phyloP scores from a whole-genome alignment of 2,113 vertebrate species.

The Melanotaenia duboulayi region DNA sequence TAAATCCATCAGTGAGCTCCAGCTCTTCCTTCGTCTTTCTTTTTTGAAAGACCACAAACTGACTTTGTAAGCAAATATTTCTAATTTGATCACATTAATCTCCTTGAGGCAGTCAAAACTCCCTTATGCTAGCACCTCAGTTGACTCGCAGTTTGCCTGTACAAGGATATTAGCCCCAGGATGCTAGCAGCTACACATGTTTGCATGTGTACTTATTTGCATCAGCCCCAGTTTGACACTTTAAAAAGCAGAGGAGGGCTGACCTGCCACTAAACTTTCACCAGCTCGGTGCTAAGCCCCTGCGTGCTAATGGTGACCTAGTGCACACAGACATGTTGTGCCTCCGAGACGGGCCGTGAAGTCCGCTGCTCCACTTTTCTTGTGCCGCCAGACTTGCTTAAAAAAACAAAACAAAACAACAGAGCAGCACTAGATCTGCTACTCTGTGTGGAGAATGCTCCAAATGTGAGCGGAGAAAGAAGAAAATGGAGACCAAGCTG shows the following conservation, averaged over 20 bases:
- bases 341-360: slow-evolving; percentile 84
- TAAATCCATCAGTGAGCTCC: no score
- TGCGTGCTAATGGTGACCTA: slow-evolving; percentile 91
- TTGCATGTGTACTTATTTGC: slow-evolving; percentile 51
- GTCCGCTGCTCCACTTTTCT: slow-evolving; percentile 64
- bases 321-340: slow-evolving; percentile 85
- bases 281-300: slow-evolving; percentile 86
- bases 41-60: slow-evolving; percentile 7
- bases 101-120: slow-evolving; percentile 14
- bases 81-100: slow-evolving; percentile 33
- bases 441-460: slow-evolving; percentile 11
- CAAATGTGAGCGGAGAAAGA: slow-evolving; percentile 29
- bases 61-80: not conserved
- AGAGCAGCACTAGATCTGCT: not conserved
- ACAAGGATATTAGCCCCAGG: slow-evolving; percentile 44
- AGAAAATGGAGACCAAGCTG: slow-evolving; percentile 35
- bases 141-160: slow-evolving; percentile 27
- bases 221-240: slow-evolving; percentile 87
- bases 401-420: not conserved
- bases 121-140: slow-evolving; percentile 31
- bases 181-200: slow-evolving; percentile 46
- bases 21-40: no score
- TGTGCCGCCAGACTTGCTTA: slow-evolving; percentile 33
- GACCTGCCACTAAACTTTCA: slow-evolving; percentile 86
- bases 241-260: slow-evolving; percentile 84